These are phyloP conservation scores for Notarius lentiginosus DNA, from an alignment of 2,113 vertebrate genomes.

Conservation along the genomic window DNA sequence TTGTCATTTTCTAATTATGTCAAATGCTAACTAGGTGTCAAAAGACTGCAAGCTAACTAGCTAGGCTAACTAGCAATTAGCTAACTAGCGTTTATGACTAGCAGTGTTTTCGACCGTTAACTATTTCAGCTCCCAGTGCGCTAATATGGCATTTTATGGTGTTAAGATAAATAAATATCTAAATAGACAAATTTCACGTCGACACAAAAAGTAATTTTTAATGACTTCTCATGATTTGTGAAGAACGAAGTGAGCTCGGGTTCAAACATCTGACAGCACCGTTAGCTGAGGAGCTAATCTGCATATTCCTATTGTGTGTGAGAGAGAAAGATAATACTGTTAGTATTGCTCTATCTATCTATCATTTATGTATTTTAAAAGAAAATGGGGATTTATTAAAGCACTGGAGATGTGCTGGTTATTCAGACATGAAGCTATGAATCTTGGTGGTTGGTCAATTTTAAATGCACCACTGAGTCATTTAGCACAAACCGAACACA, in stretches of 20 bases:
- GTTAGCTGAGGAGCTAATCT: conserved; percentile 19
- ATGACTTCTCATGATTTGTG: neutral
- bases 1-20: neutral
- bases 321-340: neutral
- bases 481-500: neutral
- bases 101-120: neutral
- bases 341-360: neutral
- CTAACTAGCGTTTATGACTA: neutral
- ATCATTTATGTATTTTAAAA: no score
- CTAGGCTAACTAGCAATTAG: no score
- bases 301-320: neutral
- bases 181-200: neutral
- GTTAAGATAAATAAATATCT: neutral
- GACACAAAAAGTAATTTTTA: neutral
- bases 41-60: conserved; percentile 17
- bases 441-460: neutral
- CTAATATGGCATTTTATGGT: neutral
- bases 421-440: neutral
- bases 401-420: neutral
- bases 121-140: neutral
- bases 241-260: neutral
- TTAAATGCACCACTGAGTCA: neutral
- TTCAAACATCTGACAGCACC: neutral
- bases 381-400: neutral
- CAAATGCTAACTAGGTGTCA: neutral